Evolutionary conservation across 2,888 invertebrate genomes (phyloP).

Genomic region (Drosophila ustulata): DNA sequence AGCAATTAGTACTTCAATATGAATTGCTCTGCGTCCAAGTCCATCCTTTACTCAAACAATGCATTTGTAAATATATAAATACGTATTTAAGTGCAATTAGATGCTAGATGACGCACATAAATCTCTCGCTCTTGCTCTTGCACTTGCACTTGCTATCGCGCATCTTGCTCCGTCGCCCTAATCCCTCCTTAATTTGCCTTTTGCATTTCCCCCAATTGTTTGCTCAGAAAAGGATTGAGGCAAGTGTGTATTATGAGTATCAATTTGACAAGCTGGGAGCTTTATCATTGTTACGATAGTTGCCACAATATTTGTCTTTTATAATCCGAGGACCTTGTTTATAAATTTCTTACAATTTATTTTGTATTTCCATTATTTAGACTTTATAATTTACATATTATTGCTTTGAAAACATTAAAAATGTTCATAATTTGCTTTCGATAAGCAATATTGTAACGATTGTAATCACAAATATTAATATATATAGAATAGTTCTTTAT

Average conservation of each 20-base stretch:
- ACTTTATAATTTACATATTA: too few relatives aligned
- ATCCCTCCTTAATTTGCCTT: conserved; percentile 2
- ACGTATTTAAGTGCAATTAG: conserved; percentile 1
- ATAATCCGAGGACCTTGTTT: background rate
- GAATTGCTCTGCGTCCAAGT: background rate
- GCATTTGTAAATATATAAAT: background rate
- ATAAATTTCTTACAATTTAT: too few relatives aligned
- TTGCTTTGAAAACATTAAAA: too few relatives aligned
- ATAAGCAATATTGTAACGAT: too few relatives aligned
- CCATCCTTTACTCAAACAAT: background rate
- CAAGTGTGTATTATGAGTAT: background rate
- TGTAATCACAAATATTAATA: too few relatives aligned
- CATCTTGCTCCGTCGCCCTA: background rate
- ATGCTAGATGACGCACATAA: background rate
- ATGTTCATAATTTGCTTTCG: too few relatives aligned
- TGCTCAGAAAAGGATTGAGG: background rate
- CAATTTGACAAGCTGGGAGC: background rate
- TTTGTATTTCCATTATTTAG: too few relatives aligned
- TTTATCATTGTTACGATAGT: conserved; percentile 1
- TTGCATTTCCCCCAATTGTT: background rate
- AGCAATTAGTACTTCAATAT: background rate
- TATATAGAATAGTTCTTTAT: too few relatives aligned
- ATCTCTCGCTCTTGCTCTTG: background rate
- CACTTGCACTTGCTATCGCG: background rate
- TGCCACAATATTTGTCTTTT: background rate